Percentiles rank a stretch among this genome's conserved stretches.
Evolutionary conservation across 2,113 vertebrate species (phyloP).

Genomic region (Sander vitreus): DNA sequence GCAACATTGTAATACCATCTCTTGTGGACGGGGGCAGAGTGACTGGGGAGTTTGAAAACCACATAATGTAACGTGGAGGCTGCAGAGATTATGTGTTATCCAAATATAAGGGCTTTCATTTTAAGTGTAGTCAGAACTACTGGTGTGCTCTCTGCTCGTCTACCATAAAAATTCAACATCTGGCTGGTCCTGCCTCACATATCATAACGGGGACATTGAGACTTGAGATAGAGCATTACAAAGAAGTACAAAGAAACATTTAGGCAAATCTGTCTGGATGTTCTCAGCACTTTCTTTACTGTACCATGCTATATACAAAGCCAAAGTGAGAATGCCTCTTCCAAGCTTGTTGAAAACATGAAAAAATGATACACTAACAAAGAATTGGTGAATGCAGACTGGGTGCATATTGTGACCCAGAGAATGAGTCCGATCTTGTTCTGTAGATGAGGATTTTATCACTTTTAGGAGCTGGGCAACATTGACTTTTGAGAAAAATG

Average conservation of each 20-base stretch:
- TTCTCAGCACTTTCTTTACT: slow-evolving; percentile 67
- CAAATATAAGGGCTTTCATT: slow-evolving; percentile 64
- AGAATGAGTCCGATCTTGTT: slow-evolving; percentile 67
- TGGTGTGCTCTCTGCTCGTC: slow-evolving; percentile 56
- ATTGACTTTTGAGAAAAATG: slow-evolving; percentile 59
- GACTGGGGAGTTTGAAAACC: slow-evolving; percentile 50
- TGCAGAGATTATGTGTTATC: slow-evolving; percentile 62
- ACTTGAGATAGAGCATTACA: slow-evolving; percentile 74
- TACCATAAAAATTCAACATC: slow-evolving; percentile 64
- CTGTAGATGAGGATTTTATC: slow-evolving; percentile 48
- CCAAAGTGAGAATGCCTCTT: slow-evolving; percentile 64
- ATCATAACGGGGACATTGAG: slow-evolving; percentile 67
- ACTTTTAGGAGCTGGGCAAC: slow-evolving; percentile 58
- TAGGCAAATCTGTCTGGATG: slow-evolving; percentile 62
- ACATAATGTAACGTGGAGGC: slow-evolving; percentile 54
- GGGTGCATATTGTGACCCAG: slow-evolving; percentile 62
- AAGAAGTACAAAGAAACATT: slow-evolving; percentile 77
- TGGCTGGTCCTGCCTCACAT: slow-evolving; percentile 66
- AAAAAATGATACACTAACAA: slow-evolving; percentile 56
- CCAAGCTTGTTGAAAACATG: slow-evolving; percentile 58
- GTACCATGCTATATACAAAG: slow-evolving; percentile 81
- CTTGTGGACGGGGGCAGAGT: slow-evolving; percentile 63
- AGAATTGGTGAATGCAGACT: slow-evolving; percentile 59
- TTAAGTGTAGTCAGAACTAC: slow-evolving; percentile 51
- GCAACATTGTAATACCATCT: slow-evolving; percentile 58